Percentiles rank a stretch among this genome's conserved stretches.
These are phyloP conservation scores for Alligator mississippiensis DNA, from an alignment of 2,113 vertebrate genomes.

Conservation along the genomic window DNA sequence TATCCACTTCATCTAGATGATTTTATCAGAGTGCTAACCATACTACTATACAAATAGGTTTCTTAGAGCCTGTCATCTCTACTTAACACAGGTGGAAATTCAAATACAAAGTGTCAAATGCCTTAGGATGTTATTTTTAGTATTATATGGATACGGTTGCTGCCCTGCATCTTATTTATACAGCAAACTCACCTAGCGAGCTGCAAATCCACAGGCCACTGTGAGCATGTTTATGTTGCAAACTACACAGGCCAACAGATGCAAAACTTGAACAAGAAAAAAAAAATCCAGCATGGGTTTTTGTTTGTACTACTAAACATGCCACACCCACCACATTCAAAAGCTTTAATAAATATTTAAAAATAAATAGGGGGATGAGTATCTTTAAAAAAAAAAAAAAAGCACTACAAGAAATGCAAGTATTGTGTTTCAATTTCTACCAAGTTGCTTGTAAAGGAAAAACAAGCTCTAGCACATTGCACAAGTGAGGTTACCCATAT, in stretches of 20 bases:
- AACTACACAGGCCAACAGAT: neutral
- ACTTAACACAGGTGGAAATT: neutral
- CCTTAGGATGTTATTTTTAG: neutral
- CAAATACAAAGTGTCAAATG: neutral
- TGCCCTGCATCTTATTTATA: neutral
- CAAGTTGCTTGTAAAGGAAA: neutral
- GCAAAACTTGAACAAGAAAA: neutral
- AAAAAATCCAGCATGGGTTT: neutral
- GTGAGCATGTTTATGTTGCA: neutral
- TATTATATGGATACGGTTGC: neutral
- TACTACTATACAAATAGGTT: neutral
- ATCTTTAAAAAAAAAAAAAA: neutral
- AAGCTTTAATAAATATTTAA: neutral
- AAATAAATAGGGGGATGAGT: neutral
- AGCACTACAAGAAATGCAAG: neutral
- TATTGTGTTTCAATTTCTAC: neutral
- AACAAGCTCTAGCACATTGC: neutral
- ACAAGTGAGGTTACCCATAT: neutral
- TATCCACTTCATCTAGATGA: neutral
- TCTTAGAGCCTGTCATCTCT: neutral
- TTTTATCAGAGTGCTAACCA: neutral
- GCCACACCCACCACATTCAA: neutral
- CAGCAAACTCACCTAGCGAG: neutral
- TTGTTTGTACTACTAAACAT: neutral
- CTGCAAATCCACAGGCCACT: neutral